Evolutionary conservation across 53 echinoderm and acorn worm genomes (phyloP), one percentile per base, ranked within the genome.

Genomic region (Arbacia lixula): DNA sequence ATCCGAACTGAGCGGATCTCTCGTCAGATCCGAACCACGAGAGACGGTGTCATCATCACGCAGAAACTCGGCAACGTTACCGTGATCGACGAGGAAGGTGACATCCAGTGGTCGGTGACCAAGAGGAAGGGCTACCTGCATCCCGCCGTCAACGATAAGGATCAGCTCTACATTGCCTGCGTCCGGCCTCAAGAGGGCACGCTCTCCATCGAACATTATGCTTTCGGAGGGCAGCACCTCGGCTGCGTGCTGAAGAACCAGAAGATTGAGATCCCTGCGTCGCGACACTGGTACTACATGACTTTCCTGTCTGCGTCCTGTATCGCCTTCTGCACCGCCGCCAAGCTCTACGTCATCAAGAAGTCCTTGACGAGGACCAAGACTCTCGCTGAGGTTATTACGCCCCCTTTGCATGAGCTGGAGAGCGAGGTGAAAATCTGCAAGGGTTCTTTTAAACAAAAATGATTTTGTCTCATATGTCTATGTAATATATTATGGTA

Each of bases 221-320:
- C 63, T 9, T 81, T 81, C 10, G 82, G 49, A 8, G 82, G 82
- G 6, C 62, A 81, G 4, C 82, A 81, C 51, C 24, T 81, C 39
- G 82, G 82, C 2, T 63, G 63, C n/a, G 64, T 81, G 29, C 42
- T 81, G 29, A 81, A 81, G 65, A 81, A 81, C 52, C 28, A n/a
- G 5, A 81, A 63, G 64, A 81, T 81, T 31, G 43, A 63, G 64
- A 64, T 64, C 46, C 82, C 82, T 8, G 1, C 43, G 34, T 29
- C 64, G 33, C 31, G 82, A 46, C 62, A 81, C 41, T 81, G 82
- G 82, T 81, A 81, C 42, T 81, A 81, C 34, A 81, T 81, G 82
- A 81, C 82, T 17, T 81, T 81, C 82, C 30, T 81, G 29, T 81
- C 82, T 21, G 49, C 82, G n/a, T 81, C 82, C 16, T 43, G 62